Evolutionary conservation across 1,140 invertebrate species (phyloP).

Genomic region (Hermetia illucens): DNA sequence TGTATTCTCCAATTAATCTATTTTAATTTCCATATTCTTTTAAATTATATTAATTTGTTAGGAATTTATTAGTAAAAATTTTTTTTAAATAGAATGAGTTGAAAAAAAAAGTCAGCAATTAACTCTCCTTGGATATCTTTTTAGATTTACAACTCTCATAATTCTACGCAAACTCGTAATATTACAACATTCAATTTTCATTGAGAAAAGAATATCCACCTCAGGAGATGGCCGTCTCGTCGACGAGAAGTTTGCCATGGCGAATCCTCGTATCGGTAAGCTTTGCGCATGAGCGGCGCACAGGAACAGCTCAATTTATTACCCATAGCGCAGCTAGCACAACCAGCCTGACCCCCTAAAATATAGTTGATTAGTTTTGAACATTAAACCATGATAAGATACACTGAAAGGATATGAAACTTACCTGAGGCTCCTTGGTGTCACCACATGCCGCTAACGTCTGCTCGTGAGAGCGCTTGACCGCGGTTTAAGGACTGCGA

Average conservation of each 20-base stretch:
- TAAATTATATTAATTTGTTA: too few relatives aligned
- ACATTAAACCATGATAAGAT: neutral
- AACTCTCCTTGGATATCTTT: neutral
- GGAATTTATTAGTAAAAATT: too few relatives aligned
- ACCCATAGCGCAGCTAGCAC: constrained; percentile 59
- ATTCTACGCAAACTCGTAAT: too few relatives aligned
- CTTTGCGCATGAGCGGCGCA: constrained; percentile 83
- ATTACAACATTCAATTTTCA: neutral
- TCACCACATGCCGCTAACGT: constrained; percentile 52
- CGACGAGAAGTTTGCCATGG: constrained; percentile 78
- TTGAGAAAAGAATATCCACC: constrained; percentile 38
- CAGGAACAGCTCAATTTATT: constrained; percentile 92
- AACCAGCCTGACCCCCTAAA: constrained; percentile 22
- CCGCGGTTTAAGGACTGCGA: constrained; percentile 54
- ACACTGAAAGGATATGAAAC: neutral
- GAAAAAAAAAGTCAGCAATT: neutral
- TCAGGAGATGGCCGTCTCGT: constrained; percentile 79
- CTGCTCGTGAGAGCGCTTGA: constrained; percentile 44
- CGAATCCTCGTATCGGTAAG: constrained; percentile 85
- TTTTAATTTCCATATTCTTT: too few relatives aligned
- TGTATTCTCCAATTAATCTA: too few relatives aligned
- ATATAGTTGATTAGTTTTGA: neutral
- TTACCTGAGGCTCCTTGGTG: constrained; percentile 52
- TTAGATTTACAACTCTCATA: neutral
- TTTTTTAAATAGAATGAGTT: too few relatives aligned